phyloP scores from a whole-genome alignment of 2,797 vertebrate species.

The Prionace glauca region DNA sequence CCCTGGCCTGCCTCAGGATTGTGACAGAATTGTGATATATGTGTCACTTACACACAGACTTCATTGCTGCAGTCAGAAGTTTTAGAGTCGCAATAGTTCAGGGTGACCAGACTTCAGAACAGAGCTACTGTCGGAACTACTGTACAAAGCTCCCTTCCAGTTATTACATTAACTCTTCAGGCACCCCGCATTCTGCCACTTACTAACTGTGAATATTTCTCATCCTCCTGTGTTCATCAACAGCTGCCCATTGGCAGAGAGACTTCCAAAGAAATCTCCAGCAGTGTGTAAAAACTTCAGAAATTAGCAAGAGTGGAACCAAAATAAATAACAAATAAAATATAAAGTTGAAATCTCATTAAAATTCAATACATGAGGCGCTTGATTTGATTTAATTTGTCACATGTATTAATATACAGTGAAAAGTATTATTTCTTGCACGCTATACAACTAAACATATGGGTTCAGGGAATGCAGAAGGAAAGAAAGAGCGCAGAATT shows the following conservation, averaged over 20 bases:
- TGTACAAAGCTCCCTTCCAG: background rate
- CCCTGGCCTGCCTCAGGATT: slow-evolving; percentile 55
- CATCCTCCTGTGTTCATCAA: no score
- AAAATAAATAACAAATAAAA: background rate
- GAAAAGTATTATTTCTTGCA: no score
- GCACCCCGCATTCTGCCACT: background rate
- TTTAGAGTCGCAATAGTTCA: slow-evolving; percentile 54
- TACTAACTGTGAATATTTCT: background rate
- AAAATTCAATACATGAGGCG: background rate
- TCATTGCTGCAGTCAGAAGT: slow-evolving; percentile 42
- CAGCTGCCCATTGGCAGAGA: no score
- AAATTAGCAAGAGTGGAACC: background rate
- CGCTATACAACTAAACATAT: no score
- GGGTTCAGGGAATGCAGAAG: no score
- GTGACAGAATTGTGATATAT: slow-evolving; percentile 70
- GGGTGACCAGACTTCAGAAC: slow-evolving; percentile 46
- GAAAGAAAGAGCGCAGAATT: no score
- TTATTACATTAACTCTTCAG: slow-evolving; percentile 10
- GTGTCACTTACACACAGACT: slow-evolving; percentile 62
- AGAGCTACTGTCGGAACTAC: background rate
- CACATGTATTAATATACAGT: background rate
- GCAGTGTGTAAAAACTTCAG: background rate
- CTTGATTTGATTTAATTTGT: no score
- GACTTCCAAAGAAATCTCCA: background rate
- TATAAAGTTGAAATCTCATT: background rate